Evolutionary conservation across 2,888 invertebrate genomes (phyloP).

Genomic region (Synanthedon vespiformis): DNA sequence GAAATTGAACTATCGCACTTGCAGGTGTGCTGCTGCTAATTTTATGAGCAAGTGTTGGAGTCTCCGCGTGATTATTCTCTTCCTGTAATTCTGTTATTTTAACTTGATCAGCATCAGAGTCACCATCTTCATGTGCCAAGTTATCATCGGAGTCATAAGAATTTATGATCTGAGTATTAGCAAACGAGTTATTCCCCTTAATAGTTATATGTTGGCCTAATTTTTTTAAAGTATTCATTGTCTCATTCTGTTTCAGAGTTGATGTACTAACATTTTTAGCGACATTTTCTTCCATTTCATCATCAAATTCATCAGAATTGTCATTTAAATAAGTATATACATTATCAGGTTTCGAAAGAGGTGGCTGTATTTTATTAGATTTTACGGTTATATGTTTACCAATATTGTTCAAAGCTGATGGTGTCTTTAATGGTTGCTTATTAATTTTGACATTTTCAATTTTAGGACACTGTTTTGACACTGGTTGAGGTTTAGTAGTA

Average conservation of each 20-base stretch:
- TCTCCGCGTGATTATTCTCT: conserved; percentile 25
- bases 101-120: conserved; percentile 31
- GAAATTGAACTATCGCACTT: conserved; percentile 33
- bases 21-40: conserved; percentile 6
- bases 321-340: too few species aligned
- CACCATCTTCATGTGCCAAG: conserved; percentile 16
- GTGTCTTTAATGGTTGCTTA: background rate
- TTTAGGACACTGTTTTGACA: background rate
- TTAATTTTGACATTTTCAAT: background rate
- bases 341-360: too few species aligned
- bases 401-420: background rate
- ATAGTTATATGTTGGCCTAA: conserved; percentile 47
- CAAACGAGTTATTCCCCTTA: conserved; percentile 37
- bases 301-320: too few species aligned
- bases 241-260: conserved; percentile 11
- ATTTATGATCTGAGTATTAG: conserved; percentile 17
- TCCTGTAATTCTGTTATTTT: conserved; percentile 42
- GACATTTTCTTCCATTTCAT: too few species aligned
- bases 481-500: background rate
- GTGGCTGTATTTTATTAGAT: conserved; percentile 10
- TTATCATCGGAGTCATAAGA: conserved; percentile 14
- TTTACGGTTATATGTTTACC: conserved; percentile 32
- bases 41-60: conserved; percentile 5
- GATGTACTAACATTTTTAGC: background rate
- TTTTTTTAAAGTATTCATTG: conserved; percentile 36